Percentiles rank a stretch among this genome's conserved stretches.
Conservation (phyloP, 1,140 invertebrate genomes). For the Philopotamus ludificatus region DNA sequence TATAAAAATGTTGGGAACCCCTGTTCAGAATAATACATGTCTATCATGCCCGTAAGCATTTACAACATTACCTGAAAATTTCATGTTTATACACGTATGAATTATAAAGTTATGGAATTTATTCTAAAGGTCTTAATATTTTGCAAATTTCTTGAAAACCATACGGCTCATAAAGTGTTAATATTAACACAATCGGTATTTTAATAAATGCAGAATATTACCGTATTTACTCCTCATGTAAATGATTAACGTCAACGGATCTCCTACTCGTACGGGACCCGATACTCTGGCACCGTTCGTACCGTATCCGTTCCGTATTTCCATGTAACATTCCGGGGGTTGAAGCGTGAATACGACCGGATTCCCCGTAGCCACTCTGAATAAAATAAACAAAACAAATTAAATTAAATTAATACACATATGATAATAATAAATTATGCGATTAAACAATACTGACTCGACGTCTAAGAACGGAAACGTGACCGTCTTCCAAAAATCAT, state of each 20-base stretch:
- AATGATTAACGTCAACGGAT: conserved; percentile 87
- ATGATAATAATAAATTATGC: background rate
- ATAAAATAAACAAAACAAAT: conserved; percentile 36
- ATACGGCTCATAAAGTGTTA: too few species aligned
- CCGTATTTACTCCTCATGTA: conserved; percentile 94
- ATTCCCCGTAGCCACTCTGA: conserved; percentile 86
- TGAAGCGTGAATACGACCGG: conserved; percentile 91
- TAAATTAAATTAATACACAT: background rate
- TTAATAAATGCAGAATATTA: too few species aligned
- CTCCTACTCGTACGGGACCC: conserved; percentile 86
- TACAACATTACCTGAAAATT: too few species aligned
- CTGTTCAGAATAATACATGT: too few species aligned
- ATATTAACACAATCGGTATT: too few species aligned
- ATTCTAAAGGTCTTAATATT: too few species aligned
- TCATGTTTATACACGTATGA: too few species aligned
- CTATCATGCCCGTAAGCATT: too few species aligned
- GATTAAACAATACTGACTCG: conserved; percentile 69
- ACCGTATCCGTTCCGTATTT: conserved; percentile 86
- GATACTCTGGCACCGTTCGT: conserved; percentile 78
- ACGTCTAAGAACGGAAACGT: conserved; percentile 93
- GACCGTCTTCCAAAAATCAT: conserved; percentile 95
- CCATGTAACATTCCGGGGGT: conserved; percentile 94
- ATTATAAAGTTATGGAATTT: too few species aligned
- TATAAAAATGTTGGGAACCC: too few species aligned
- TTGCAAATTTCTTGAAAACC: too few species aligned